phyloP scores from a whole-genome alignment of 1,140 invertebrate species.

The Amphibalanus amphitrite region DNA sequence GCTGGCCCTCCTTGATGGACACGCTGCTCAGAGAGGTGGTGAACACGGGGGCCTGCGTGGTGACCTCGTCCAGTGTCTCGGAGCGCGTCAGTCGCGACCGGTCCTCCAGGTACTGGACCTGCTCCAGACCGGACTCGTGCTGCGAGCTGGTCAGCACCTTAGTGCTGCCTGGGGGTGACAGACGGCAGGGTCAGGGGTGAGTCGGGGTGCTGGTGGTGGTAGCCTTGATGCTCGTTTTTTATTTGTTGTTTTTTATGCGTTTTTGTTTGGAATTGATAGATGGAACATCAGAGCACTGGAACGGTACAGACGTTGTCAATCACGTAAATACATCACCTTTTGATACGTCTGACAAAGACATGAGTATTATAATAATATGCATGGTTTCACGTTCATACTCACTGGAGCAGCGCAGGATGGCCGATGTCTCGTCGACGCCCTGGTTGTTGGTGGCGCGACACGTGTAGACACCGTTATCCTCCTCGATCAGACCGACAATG shows the following conservation, averaged over 20 bases:
- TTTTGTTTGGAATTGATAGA: too few relatives aligned
- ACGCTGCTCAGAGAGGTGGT: conserved; percentile 76
- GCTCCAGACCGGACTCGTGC: conserved; percentile 59
- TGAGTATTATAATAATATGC: too few relatives aligned
- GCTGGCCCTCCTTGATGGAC: conserved; percentile 83
- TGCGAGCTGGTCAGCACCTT: conserved; percentile 67
- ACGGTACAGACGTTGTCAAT: too few relatives aligned
- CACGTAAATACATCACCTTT: too few relatives aligned
- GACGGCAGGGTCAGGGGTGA: conserved; percentile 2
- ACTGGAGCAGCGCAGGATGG: conserved; percentile 41
- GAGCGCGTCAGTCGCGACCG: conserved; percentile 51
- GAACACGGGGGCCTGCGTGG: conserved; percentile 73
- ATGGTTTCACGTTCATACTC: neutral
- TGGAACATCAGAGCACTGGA: too few relatives aligned
- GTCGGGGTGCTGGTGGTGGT: too few relatives aligned
- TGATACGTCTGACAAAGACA: too few relatives aligned
- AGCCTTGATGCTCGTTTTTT: too few relatives aligned
- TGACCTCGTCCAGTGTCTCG: conserved; percentile 58
- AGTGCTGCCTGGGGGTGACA: conserved; percentile 23
- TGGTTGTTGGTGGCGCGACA: conserved; percentile 76
- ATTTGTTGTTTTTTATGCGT: too few relatives aligned
- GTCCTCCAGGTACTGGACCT: conserved; percentile 74
- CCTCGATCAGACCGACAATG: conserved; percentile 74
- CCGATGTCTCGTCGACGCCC: conserved; percentile 31
- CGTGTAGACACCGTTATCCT: conserved; percentile 85